These are phyloP conservation scores for Zosterops borbonicus DNA, from an alignment of 2,113 vertebrate genomes.

Conservation along the genomic window DNA sequence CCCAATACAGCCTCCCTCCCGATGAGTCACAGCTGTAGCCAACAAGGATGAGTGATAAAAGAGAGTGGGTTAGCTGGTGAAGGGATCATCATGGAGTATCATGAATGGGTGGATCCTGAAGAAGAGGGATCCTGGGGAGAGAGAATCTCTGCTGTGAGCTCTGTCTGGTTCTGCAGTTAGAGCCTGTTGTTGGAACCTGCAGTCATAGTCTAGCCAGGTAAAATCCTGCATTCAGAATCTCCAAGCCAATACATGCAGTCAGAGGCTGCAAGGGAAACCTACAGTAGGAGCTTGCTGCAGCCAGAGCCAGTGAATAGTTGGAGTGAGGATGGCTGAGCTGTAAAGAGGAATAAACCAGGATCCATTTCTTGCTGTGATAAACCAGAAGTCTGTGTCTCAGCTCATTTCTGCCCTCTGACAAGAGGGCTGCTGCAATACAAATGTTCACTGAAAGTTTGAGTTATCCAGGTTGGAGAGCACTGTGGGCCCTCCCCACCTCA, in stretches of 20 bases:
- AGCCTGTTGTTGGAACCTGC: background rate
- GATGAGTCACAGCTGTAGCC: background rate
- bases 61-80: background rate
- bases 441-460: background rate
- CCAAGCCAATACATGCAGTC: background rate
- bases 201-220: background rate
- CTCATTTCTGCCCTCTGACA: background rate
- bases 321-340: background rate
- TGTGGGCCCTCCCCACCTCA: background rate
- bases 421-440: background rate
- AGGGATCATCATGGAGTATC: background rate
- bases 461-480: background rate
- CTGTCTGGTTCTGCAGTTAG: background rate
- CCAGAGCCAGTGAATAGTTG: background rate
- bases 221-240: background rate
- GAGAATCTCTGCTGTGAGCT: background rate
- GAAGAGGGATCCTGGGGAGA: background rate
- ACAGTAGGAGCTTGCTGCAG: background rate
- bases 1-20: background rate
- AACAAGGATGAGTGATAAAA: background rate
- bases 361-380: background rate
- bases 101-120: no score
- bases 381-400: background rate
- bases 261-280: background rate
- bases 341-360: background rate